phyloP scores from a whole-genome alignment of 2,113 vertebrate genomes.

The Odontophorus gujanensis region DNA sequence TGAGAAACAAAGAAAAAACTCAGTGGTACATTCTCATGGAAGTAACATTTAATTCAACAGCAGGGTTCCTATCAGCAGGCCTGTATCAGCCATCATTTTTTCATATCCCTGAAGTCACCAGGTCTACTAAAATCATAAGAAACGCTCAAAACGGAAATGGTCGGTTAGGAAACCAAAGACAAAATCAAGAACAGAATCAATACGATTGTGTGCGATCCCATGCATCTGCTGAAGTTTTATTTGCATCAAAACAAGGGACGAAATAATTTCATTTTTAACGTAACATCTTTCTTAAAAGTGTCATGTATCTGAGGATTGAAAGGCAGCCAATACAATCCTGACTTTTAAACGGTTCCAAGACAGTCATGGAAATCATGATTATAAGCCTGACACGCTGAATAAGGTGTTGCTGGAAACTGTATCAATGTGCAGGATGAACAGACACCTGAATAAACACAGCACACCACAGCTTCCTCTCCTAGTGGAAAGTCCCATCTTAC shows the following conservation, averaged over 20 bases:
- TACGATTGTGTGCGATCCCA: fast-evolving
- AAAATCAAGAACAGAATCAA: background rate
- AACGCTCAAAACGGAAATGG: background rate
- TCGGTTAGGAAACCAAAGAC: background rate
- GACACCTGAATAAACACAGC: background rate
- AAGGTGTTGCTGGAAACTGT: background rate
- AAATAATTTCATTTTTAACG: background rate
- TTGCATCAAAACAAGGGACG: fast-evolving
- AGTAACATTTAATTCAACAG: background rate
- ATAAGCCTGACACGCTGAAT: background rate
- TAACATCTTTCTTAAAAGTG: background rate
- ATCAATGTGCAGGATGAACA: background rate
- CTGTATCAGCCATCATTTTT: background rate
- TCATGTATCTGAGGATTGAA: background rate
- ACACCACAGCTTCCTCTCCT: background rate
- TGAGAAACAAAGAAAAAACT: background rate
- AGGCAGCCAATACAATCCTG: background rate
- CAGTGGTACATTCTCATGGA: background rate
- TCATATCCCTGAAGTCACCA: background rate
- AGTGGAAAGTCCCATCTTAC: background rate
- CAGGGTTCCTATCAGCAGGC: background rate
- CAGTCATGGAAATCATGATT: background rate
- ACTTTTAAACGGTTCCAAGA: background rate
- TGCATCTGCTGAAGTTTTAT: fast-evolving
- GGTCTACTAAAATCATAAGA: background rate